Evolutionary conservation across 2,113 vertebrate genomes (phyloP), one percentile per base, ranked within the genome.

Genomic region (Leucosticte australis): DNA sequence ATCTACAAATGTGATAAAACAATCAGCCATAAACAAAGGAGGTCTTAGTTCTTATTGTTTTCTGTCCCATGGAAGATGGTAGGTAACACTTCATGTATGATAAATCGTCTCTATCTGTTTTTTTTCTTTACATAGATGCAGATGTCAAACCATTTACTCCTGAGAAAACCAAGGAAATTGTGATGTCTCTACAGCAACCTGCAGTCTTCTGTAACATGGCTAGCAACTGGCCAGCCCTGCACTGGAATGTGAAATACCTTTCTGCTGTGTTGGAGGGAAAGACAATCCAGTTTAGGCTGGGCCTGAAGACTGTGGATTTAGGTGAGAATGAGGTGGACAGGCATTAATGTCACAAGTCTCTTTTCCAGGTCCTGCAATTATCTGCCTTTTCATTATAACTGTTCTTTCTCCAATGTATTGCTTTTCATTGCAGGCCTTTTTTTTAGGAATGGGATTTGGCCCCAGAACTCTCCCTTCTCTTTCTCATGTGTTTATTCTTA

Each of bases 141-240:
- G 82, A 89, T 44, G 65, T 92, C 64, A 99, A 98, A 94, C 98
- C 99, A 41, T 99, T 99, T 96, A 98, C 97, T 27, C 98, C 99
- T 52, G 97, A 98, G 78, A 98, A 99, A 97, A 97, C 97, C 46
- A 98, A 94, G 94, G 98, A 96, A 95, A 98, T 99, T 77, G 83
- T 99, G 91, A 97, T 97, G 96, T 97, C 96, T 87, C 96, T 99
- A 57, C 97, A 98, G 92, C 98, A 98, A 50, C 99, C 99, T 10
- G 98, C 98, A 13, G 93, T 99, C 65, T 99, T 99, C 97, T 96
- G 95, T 85, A 97, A 98, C 95, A 99, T 99, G 99, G 98, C 89
- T 75, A 93, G 74, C 0, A 97, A 98, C 91, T 99, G 99, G 99
- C 99, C 99, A 50, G 98, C 97, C n/a, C 96, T 97, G 53, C 93